A percentile compares a stretch with the other conserved stretches of the same genome.
phyloP scores from a whole-genome alignment of 2,888 invertebrate species.

The Lycocerus yunnanus region DNA sequence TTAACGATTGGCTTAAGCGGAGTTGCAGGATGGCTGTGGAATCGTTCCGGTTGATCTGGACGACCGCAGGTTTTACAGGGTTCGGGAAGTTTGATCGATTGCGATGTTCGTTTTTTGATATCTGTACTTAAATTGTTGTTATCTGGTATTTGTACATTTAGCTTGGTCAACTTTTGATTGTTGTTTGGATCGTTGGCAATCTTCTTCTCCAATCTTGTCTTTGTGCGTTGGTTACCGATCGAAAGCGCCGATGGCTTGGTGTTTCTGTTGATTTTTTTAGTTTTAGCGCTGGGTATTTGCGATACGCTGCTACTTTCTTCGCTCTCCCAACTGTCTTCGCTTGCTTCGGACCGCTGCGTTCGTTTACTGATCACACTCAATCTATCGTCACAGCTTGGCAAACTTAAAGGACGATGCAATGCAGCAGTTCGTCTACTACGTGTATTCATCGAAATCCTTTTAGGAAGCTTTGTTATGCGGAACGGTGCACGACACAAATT shows the following conservation, averaged over 20 bases:
- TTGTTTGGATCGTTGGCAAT: slow-evolving; percentile 30
- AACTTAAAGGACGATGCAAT: slow-evolving; percentile 41
- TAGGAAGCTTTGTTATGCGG: slow-evolving; percentile 27
- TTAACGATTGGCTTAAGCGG: slow-evolving; percentile 37
- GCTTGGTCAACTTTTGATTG: slow-evolving; percentile 19
- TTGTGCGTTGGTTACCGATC: slow-evolving; percentile 26
- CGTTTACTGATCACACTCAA: slow-evolving; percentile 5
- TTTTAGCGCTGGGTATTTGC: slow-evolving; percentile 27
- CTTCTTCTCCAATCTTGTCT: slow-evolving; percentile 20
- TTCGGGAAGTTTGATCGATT: slow-evolving; percentile 53
- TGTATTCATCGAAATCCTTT: slow-evolving; percentile 33
- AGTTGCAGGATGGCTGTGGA: slow-evolving; percentile 61
- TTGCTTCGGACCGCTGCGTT: slow-evolving; percentile 32
- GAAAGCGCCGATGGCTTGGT: slow-evolving; percentile 13
- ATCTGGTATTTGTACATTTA: background rate
- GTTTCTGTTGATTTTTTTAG: slow-evolving; percentile 8
- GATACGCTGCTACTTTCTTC: slow-evolving; percentile 41
- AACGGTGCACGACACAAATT: slow-evolving; percentile 52
- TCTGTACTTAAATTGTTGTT: slow-evolving; percentile 3
- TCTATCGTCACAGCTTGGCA: slow-evolving; percentile 26
- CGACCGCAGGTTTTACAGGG: slow-evolving; percentile 71
- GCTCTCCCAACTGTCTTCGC: slow-evolving; percentile 46
- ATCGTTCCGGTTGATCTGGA: slow-evolving; percentile 69
- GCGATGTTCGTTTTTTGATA: background rate
- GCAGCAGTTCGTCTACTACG: slow-evolving; percentile 29